Evolutionary conservation across 2,113 vertebrate species (phyloP), one percentile per base, ranked within the genome.

Genomic region (Laterallus jamaicensis): DNA sequence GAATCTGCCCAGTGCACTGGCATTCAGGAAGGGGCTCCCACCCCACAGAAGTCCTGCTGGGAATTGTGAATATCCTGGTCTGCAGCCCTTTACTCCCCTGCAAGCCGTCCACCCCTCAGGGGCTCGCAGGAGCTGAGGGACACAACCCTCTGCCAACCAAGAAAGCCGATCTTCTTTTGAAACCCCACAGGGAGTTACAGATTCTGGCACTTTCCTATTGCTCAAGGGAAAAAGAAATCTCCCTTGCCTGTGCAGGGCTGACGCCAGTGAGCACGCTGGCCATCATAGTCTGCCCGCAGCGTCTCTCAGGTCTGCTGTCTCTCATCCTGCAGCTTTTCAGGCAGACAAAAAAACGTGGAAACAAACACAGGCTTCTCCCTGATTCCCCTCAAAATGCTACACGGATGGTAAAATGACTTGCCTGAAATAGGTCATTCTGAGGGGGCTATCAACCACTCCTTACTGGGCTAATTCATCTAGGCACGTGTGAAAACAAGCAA

Each of bases 301-400:
- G 0, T 10, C 13, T n/a, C 78, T 40, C 0, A 0, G 40, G 55
- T 44, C 44, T 22, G 32, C 68, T 80, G 77, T 49, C 20, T 49
- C 49, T 49, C 49, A 22, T 49, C 44, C 44, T 22, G 29, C 63
- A 83, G 81, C 39, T 60, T 68, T 83, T n/a, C 39, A 64, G 73
- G 70, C 49, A 67, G 39, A 24, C 22, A 66, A 58, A 64, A 80
- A 70, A 49, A 58, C 1, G 5, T 49, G 52, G 64, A 62, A 78
- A 84, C 5, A 5, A n/a, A 31, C 6, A 14, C 0, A 4, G 11
- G 15, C 10, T 75, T 74, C 56, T 55, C 52, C 28, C 25, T 2
- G 4, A 9, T 67, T 37, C 11, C 19, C 11, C 39, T 56, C 31
- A 47, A 78, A 93, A 71, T 29, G 56, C 32, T 28, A 21, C 56